Evolutionary conservation across 2,113 vertebrate genomes (phyloP).

Genomic region (Bubo blakistoni): DNA sequence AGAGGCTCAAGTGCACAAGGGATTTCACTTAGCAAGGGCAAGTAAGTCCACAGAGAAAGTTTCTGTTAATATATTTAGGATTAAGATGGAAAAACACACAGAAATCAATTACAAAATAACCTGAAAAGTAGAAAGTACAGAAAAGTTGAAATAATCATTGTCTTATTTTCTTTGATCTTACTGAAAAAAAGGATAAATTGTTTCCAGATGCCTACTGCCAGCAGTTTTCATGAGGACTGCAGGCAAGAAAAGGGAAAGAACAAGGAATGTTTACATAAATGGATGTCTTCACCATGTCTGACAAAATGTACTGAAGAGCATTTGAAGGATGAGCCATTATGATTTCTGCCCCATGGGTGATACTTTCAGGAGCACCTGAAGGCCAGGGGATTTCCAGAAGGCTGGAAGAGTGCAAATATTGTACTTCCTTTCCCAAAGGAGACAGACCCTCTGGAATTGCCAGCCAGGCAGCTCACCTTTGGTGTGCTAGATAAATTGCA

Average conservation of each 20-base stretch:
- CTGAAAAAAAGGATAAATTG: not conserved
- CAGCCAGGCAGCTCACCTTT: not conserved
- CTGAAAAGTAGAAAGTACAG: not conserved
- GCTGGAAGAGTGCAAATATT: not conserved
- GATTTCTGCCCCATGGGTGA: not conserved
- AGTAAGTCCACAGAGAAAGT: not conserved
- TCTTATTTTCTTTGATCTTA: not conserved
- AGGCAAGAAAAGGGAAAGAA: not conserved
- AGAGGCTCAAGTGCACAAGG: not conserved
- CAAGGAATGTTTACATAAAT: not conserved
- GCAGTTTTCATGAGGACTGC: not conserved
- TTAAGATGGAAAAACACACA: not conserved
- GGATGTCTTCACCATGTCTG: not conserved
- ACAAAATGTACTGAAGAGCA: not conserved
- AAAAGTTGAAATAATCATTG: not conserved
- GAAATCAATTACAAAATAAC: not conserved
- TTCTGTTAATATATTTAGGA: not conserved
- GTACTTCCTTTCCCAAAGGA: not conserved
- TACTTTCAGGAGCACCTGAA: not conserved
- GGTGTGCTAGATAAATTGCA: not conserved
- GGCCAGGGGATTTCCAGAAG: not conserved
- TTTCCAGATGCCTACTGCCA: not conserved
- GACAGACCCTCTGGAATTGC: not conserved
- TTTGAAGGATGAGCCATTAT: not conserved
- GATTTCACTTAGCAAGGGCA: not conserved